These are phyloP conservation scores for Pangasius mekongensis DNA, from an alignment of 2,797 vertebrate species.

Conservation along the genomic window DNA sequence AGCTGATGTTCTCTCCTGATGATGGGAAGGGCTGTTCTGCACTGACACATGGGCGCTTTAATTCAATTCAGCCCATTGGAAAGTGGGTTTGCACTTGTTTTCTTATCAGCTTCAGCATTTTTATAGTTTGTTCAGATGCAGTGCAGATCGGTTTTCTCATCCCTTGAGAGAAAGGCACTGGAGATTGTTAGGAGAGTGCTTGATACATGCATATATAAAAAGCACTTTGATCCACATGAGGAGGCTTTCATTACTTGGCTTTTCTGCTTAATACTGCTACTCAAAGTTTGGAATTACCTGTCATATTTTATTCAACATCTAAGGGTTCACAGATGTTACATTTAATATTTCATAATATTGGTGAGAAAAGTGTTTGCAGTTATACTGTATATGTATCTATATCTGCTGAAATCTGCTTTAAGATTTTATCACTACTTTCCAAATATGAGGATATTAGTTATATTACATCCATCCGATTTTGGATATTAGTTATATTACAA, in stretches of 20 bases:
- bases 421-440: not conserved
- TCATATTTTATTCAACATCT: not conserved
- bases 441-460: not conserved
- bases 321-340: not conserved
- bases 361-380: not conserved
- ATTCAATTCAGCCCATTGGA: constrained; percentile 40
- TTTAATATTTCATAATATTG: not conserved
- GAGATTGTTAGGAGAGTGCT: not conserved
- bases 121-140: constrained; percentile 5
- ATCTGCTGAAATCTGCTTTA: not conserved
- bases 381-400: not conserved
- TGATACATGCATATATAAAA: constrained; percentile 1
- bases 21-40: not conserved
- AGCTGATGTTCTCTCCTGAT: not conserved
- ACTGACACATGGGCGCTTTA: constrained; percentile 6
- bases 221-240: constrained; percentile 13
- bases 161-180: not conserved
- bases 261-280: constrained; percentile 2
- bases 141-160: not conserved
- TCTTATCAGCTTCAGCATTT: constrained; percentile 24
- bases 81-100: constrained; percentile 40
- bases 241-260: not conserved
- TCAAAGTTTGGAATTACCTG: not conserved
- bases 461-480: not conserved
- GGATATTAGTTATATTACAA: not conserved